These are phyloP conservation scores for Dromococcyx pavoninus DNA, from an alignment of 2,797 vertebrate genomes.

Conservation along the genomic window DNA sequence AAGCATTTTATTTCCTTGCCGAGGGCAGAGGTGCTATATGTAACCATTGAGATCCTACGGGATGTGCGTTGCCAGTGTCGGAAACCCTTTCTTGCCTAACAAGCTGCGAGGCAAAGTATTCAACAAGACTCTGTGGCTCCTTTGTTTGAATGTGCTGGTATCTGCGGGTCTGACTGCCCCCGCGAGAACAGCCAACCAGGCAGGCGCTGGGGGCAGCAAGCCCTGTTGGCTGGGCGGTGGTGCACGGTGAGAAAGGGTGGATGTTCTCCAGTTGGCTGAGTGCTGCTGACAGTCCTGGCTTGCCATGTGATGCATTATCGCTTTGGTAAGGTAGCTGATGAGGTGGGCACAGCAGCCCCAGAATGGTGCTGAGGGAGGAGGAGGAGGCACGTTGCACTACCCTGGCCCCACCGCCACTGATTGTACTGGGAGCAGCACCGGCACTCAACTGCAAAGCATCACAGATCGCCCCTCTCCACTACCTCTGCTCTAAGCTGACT, in stretches of 20 bases:
- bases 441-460: neutral
- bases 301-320: neutral
- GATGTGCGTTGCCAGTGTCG: neutral
- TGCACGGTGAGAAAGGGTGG: neutral
- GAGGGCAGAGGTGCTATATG: neutral
- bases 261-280: neutral
- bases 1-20: neutral
- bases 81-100: constrained; percentile 40
- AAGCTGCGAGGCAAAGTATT: constrained; percentile 43
- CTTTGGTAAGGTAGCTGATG: neutral
- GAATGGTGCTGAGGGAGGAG: neutral
- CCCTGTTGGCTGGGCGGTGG: neutral
- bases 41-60: constrained; percentile 6
- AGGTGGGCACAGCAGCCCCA: neutral
- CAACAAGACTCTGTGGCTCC: neutral
- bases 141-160: neutral
- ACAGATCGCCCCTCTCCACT: neutral
- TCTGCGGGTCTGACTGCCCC: neutral
- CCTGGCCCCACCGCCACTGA: neutral
- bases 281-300: neutral
- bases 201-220: neutral
- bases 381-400: neutral
- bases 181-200: neutral
- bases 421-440: neutral
- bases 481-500: neutral